Evolutionary conservation across 1,140 invertebrate species (phyloP).

Genomic region (Littorina saxatilis): DNA sequence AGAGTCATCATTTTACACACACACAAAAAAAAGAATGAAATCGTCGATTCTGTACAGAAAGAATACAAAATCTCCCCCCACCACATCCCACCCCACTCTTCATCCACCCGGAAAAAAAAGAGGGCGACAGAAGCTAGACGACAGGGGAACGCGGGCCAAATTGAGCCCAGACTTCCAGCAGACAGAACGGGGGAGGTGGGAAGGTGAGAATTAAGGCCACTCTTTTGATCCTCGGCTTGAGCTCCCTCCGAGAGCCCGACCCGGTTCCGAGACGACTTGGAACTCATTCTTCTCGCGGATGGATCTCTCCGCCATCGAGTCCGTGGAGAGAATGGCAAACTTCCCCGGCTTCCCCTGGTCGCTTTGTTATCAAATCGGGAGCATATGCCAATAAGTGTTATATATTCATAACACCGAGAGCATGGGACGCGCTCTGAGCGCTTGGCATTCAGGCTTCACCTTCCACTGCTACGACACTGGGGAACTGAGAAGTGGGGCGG

Average conservation of each 20-base stretch:
- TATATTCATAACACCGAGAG: conserved; percentile 26
- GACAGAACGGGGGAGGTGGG: neutral
- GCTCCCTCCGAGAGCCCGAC: neutral
- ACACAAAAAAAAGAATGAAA: no score
- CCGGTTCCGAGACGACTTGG: conserved; percentile 7
- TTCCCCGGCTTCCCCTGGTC: conserved; percentile 1
- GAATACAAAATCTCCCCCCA: neutral
- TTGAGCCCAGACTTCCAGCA: conserved; percentile 10
- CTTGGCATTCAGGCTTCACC: neutral
- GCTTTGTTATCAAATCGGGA: conserved; percentile 26
- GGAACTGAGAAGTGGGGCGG: no score
- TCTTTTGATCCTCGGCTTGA: neutral
- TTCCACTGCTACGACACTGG: neutral
- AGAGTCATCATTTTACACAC: no score
- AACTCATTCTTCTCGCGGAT: conserved; percentile 11
- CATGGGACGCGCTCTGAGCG: neutral
- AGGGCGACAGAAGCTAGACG: no score
- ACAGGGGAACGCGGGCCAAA: neutral
- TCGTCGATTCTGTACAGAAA: no score
- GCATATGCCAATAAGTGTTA: conserved; percentile 29
- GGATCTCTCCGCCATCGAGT: neutral
- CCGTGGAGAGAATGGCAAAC: neutral
- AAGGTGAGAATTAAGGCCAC: conserved; percentile 19
- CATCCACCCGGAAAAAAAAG: no score
- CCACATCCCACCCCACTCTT: neutral